phyloP scores from a whole-genome alignment of 2,113 vertebrate species.

The Stomatorhinus ivindoensis region DNA sequence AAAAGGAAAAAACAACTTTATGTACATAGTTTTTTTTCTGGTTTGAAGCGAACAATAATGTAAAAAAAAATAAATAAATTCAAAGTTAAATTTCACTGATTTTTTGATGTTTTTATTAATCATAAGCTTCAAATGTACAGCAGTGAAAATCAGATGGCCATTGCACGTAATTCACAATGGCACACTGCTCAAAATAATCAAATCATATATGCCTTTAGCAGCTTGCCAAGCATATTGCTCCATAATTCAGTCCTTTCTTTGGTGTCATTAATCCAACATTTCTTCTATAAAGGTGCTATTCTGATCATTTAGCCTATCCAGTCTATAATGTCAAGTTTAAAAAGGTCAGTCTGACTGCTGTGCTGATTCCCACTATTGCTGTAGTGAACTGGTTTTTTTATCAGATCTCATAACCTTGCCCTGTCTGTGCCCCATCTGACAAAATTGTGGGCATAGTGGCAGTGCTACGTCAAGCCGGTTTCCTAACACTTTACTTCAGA shows the following conservation, averaged over 20 bases:
- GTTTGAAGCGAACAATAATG: conserved; percentile 56
- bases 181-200: not conserved
- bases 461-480: no score
- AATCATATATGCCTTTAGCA: not conserved
- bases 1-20: conserved; percentile 40
- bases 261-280: not conserved
- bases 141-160: not conserved
- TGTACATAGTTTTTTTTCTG: conserved; percentile 66
- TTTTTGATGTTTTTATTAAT: not conserved
- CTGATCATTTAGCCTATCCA: not conserved
- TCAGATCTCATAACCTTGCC: not conserved
- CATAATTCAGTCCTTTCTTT: not conserved
- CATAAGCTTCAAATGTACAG: not conserved
- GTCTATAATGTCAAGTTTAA: not conserved
- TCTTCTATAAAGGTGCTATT: not conserved
- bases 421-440: not conserved
- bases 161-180: not conserved
- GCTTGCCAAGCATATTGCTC: not conserved
- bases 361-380: not conserved
- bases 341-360: not conserved
- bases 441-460: not conserved
- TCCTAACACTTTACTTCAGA: not conserved
- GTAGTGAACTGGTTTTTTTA: not conserved
- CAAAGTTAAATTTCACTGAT: conserved; percentile 29
- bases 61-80: conserved; percentile 57